phyloP scores from a whole-genome alignment of 2,888 invertebrate species.

The Eudasyphora cyanicolor region DNA sequence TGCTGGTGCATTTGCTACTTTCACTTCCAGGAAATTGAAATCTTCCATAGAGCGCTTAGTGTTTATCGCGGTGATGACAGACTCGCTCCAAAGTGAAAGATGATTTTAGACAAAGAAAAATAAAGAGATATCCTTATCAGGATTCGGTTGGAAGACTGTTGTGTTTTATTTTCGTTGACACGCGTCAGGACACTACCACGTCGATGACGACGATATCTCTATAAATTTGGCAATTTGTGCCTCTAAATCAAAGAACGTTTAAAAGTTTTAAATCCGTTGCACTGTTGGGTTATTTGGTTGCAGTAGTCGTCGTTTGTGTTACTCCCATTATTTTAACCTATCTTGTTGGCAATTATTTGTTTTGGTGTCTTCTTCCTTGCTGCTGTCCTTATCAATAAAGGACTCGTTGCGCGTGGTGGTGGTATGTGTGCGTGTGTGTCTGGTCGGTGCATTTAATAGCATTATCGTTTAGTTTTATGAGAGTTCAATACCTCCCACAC shows the following conservation, averaged over 20 bases:
- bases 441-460: constrained; percentile 19
- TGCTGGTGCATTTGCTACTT: neutral
- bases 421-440: neutral
- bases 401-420: neutral
- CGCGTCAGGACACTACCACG: constrained; percentile 51
- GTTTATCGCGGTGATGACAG: constrained; percentile 39
- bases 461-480: constrained; percentile 49
- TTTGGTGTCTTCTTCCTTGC: neutral
- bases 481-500: constrained; percentile 27
- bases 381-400: neutral
- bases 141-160: neutral
- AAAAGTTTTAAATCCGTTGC: constrained; percentile 15
- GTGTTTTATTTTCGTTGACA: constrained; percentile 4
- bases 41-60: neutral
- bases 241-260: neutral
- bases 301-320: neutral
- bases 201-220: neutral
- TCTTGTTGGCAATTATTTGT: constrained; percentile 15
- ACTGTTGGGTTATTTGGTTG: no score
- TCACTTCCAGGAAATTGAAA: neutral
- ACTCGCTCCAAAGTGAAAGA: neutral
- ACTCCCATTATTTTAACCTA: neutral
- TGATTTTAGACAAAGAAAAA: constrained; percentile 4
- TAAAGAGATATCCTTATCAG: constrained; percentile 23
- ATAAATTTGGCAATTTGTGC: neutral